Evolutionary conservation across 2,797 vertebrate species (phyloP).

Genomic region (Antennarius maculatus): DNA sequence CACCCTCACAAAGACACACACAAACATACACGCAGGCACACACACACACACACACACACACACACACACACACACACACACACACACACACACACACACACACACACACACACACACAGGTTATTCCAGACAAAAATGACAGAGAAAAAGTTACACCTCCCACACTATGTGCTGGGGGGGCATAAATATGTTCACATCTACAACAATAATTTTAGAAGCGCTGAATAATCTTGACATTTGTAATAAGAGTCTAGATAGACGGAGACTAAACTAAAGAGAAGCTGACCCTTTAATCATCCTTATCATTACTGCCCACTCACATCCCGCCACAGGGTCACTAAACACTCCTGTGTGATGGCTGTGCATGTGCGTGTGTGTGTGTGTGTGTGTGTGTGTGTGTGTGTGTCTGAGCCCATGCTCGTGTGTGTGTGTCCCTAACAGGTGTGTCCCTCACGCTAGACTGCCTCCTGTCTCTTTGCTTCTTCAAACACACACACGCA

Average conservation of each 20-base stretch:
- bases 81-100: no score
- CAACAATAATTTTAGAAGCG: background rate
- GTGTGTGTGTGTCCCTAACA: conserved; percentile 72
- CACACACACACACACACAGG: no score
- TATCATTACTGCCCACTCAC: conserved; percentile 20
- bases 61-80: no score
- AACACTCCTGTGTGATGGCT: conserved; percentile 44
- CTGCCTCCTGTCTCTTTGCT: conserved; percentile 61
- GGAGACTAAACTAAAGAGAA: conserved; percentile 16
- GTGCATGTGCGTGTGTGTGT: conserved; percentile 6
- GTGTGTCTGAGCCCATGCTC: conserved; percentile 14
- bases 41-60: no score
- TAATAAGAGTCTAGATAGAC: conserved; percentile 1
- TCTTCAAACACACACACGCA: conserved; percentile 51
- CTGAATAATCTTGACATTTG: background rate
- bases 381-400: no score
- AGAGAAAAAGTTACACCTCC: no score
- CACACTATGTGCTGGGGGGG: no score
- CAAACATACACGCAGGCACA: background rate
- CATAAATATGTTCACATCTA: background rate
- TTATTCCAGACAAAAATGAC: no score
- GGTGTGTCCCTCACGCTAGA: conserved; percentile 83
- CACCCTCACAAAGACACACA: no score
- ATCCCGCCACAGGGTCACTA: conserved; percentile 26
- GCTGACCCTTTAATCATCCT: conserved; percentile 20